Evolutionary conservation across 1,140 invertebrate species (phyloP), one percentile per base, ranked within the genome.

Genomic region (Vanessa tameamea): DNA sequence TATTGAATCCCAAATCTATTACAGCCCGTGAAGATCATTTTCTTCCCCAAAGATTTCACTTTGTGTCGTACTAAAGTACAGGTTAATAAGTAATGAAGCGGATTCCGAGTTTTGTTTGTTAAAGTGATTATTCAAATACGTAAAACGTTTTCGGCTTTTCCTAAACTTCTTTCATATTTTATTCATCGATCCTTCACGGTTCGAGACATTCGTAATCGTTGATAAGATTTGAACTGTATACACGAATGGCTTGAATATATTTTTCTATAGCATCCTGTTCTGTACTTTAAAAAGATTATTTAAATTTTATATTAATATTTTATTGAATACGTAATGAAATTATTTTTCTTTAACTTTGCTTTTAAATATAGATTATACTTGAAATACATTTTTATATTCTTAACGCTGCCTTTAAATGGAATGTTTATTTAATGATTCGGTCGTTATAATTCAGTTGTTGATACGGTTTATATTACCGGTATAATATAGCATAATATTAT

Each of bases 91-190:
- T 91, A 92, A 92, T 92, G 91, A 91, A 88, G 86, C 75, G 83
- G 82, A 87, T 88, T 89, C 85, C 77, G 88, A 90, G 84, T 91
- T 92, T 89, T 92, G 88, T 92, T 92, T 92, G 89, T 88, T 91
- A 89, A 92, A 92, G 86, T 90, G 87, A 92, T 92, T 92, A 92
- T 92, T 92, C 89, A 92, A 92, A 92, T 92, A 91, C 83, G 87
- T 83, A 92, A 92, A 92, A 89, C 90, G 89, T 90, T 91, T 90
- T 88, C 82, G 88, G 89, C 82, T 90, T 88, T 89, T 81, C 84
- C 79, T 88, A 87, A 92, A 90, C 82, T 91, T 91, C 85, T 82
- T 90, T 91, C 85, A 92, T 92, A 92, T 92, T 92, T 92, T 92
- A 92, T 92, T 92, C 88, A 92, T 88, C 77, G 83, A 84, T 88